Conservation (phyloP, 2,113 vertebrate genomes). For the Ophiodon elongatus region DNA sequence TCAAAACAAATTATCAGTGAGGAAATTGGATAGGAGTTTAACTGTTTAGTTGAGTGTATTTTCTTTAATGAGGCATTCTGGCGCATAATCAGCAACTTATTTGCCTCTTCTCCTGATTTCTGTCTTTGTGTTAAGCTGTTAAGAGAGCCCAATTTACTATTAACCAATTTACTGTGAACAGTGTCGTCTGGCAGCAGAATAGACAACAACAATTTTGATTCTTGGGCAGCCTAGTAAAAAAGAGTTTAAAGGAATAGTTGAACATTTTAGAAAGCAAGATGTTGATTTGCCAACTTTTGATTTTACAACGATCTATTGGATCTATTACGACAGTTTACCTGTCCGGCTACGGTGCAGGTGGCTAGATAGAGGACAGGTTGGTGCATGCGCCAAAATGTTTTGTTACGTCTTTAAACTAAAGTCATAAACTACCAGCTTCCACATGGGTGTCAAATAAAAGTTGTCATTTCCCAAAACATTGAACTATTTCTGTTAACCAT, state of each 20-base stretch:
- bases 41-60: background rate
- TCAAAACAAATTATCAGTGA: conserved; percentile 19
- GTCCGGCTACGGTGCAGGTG: background rate
- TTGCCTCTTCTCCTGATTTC: background rate
- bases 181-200: background rate
- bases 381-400: background rate
- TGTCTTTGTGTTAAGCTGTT: background rate
- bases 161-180: background rate
- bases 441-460: background rate
- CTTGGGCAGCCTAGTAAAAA: background rate
- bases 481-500: background rate
- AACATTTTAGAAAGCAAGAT: background rate
- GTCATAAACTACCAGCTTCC: background rate
- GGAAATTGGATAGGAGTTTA: background rate
- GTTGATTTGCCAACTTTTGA: background rate
- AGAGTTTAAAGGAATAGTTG: background rate
- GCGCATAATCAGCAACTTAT: background rate
- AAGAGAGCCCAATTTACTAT: background rate
- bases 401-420: background rate
- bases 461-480: background rate
- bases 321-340: background rate
- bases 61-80: background rate
- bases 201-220: background rate
- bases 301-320: background rate
- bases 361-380: background rate